Conservation (phyloP, 2,888 invertebrate genomes). For the Buathra laborator region DNA sequence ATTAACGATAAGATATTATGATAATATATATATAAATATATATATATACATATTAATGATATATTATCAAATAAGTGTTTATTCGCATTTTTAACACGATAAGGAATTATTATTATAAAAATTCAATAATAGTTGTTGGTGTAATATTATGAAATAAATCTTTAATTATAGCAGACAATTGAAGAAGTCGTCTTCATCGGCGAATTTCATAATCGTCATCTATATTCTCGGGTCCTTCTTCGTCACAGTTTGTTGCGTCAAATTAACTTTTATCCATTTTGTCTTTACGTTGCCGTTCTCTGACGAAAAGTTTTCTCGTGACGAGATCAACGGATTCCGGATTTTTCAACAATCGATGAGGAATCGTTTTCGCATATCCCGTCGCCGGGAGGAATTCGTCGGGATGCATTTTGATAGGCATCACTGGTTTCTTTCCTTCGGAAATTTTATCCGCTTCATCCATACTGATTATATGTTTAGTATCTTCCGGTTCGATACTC, state of each 20-base stretch:
- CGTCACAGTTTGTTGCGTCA: background rate
- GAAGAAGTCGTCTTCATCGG: conserved; percentile 15
- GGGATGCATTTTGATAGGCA: conserved; percentile 18
- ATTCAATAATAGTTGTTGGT: conserved; percentile 85
- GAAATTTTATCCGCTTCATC: conserved; percentile 20
- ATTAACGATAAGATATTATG: conserved; percentile 82
- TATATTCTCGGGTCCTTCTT: background rate
- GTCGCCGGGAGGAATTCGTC: conserved; percentile 32
- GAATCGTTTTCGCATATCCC: conserved; percentile 27
- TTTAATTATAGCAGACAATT: conserved; percentile 80
- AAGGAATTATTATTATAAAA: conserved; percentile 84
- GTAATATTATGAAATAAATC: conserved; percentile 85
- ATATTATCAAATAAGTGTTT: conserved; percentile 84
- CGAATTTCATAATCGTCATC: conserved; percentile 17
- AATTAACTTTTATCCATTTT: background rate
- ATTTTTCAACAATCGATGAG: conserved; percentile 38
- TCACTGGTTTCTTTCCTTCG: conserved; percentile 26
- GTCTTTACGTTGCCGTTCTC: background rate
- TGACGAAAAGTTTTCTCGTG: conserved; percentile 56
- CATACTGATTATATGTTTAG: conserved; percentile 13
- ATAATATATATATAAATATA: conserved; percentile 82
- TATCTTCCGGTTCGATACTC: background rate
- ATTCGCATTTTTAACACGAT: conserved; percentile 84
- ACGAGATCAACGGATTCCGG: conserved; percentile 37
- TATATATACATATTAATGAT: conserved; percentile 70